A percentile compares a stretch with the other conserved stretches of the same genome.
These are phyloP conservation scores for Pseudomyrmex flavicornis DNA, from an alignment of 1,140 invertebrate genomes.

Conservation along the genomic window DNA sequence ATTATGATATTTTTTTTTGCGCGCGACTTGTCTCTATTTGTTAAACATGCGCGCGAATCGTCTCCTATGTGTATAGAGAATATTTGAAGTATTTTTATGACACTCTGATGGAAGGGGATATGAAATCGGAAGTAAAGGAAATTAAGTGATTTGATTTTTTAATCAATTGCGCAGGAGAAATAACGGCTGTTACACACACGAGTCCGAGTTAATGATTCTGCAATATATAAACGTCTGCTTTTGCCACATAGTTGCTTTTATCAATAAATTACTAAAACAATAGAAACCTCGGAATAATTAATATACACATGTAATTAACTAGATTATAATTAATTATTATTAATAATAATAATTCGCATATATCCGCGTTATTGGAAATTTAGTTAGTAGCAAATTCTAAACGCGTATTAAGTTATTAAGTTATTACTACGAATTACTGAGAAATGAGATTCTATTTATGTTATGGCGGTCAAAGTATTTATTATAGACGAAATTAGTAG, in stretches of 20 bases:
- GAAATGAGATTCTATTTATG: slow-evolving; percentile 6
- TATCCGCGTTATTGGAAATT: background rate
- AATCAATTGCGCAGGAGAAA: slow-evolving; percentile 1
- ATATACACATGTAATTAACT: slow-evolving; percentile 4
- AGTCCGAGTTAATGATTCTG: slow-evolving; percentile 10
- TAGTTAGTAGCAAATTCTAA: background rate
- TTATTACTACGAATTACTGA: slow-evolving; percentile 15
- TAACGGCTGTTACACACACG: background rate
- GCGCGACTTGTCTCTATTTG: no score
- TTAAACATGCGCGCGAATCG: no score
- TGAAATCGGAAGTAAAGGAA: background rate
- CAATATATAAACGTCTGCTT: background rate
- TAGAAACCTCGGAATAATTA: background rate
- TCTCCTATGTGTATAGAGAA: no score
- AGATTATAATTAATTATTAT: slow-evolving; percentile 35
- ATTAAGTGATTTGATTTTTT: background rate
- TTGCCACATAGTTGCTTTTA: background rate
- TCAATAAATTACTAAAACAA: slow-evolving; percentile 37
- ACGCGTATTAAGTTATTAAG: slow-evolving; percentile 12
- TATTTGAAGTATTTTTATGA: background rate
- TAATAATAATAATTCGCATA: slow-evolving; percentile 25
- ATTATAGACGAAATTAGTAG: background rate
- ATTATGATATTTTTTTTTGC: background rate
- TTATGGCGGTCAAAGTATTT: background rate
- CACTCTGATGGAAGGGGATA: no score